phyloP scores from a whole-genome alignment of 2,797 vertebrate species.

The Rhinichthys osculus region DNA sequence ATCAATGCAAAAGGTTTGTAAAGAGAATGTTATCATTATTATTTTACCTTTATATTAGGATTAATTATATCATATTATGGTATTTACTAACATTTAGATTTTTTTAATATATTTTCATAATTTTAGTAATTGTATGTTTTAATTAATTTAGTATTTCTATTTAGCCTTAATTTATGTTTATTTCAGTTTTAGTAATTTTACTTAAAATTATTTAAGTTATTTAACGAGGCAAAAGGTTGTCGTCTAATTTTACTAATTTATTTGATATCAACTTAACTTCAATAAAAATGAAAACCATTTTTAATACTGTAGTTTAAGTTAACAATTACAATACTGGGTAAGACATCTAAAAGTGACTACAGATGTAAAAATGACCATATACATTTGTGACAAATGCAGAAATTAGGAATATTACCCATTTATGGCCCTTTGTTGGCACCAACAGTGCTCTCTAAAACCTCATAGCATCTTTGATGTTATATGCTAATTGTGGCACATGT shows the following conservation, averaged over 20 bases:
- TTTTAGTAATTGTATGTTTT: neutral
- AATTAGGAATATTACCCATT: neutral
- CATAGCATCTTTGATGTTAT: neutral
- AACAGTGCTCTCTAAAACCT: neutral
- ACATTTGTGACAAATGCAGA: too few species aligned
- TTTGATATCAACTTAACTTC: neutral
- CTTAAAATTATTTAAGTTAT: neutral
- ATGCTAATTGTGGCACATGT: neutral
- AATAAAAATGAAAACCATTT: neutral
- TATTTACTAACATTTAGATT: neutral
- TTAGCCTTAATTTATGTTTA: neutral
- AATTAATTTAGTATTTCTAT: neutral
- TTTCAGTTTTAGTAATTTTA: neutral
- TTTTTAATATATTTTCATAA: neutral
- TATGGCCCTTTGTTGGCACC: neutral
- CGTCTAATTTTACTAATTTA: neutral
- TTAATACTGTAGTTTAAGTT: neutral
- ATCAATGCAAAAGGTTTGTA: neutral
- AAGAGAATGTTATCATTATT: neutral
- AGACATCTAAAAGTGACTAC: neutral
- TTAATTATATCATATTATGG: neutral
- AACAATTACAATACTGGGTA: neutral
- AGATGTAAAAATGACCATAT: neutral
- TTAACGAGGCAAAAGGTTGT: neutral
- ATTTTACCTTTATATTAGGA: neutral